Conservation (phyloP, 2,888 invertebrate species). For the Cataglyphis cursor region DNA sequence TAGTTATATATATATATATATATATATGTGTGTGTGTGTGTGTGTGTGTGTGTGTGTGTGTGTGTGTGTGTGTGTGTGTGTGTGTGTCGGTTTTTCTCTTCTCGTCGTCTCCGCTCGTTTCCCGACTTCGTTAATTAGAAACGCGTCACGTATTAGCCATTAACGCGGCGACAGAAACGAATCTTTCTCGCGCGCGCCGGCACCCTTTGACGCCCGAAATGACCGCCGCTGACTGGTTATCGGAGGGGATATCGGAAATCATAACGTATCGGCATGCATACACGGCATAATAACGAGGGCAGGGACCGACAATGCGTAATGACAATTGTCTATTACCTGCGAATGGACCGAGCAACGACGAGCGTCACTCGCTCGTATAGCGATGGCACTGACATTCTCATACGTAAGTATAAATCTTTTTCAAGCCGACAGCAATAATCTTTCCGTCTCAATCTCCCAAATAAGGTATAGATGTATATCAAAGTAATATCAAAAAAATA, state of each 20-base stretch:
- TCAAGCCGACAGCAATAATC: not conserved
- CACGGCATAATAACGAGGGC: conserved; percentile 76
- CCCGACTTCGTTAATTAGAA: conserved; percentile 66
- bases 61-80: too few species aligned
- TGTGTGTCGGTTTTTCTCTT: conserved; percentile 12
- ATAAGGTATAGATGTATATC: not conserved
- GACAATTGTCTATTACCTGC: conserved; percentile 79
- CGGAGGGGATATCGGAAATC: conserved; percentile 68
- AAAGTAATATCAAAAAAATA: not conserved
- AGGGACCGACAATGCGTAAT: conserved; percentile 61
- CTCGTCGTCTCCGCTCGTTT: conserved; percentile 35
- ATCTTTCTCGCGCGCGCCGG: conserved; percentile 59
- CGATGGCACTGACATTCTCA: conserved; percentile 31
- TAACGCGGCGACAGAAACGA: conserved; percentile 66
- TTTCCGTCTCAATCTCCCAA: not conserved
- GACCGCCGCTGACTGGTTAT: conserved; percentile 51
- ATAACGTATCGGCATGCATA: conserved; percentile 57
- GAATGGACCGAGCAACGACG: conserved; percentile 51
- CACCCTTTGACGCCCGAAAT: conserved; percentile 69
- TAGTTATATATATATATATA: too few species aligned
- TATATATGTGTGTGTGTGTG: too few species aligned
- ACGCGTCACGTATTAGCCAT: conserved; percentile 73
- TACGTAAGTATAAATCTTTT: not conserved
- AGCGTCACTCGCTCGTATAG: conserved; percentile 27
- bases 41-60: too few species aligned